Conservation (phyloP, 2,113 vertebrate species). For the Periophthalmus modestus region DNA sequence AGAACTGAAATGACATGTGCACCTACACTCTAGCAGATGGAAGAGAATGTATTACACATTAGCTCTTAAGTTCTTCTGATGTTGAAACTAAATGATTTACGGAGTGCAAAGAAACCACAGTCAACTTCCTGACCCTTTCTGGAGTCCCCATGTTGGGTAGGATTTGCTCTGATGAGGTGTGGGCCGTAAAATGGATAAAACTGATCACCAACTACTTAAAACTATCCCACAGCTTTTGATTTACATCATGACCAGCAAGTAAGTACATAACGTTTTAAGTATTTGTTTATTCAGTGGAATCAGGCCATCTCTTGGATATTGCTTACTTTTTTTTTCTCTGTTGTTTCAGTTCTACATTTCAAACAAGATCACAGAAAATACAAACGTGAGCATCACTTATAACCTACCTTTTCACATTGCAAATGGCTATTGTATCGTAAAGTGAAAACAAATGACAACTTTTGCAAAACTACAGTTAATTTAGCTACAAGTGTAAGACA, state of each 20-base stretch:
- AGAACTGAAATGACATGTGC: not conserved
- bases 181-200: constrained; percentile 37
- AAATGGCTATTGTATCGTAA: not conserved
- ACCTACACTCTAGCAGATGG: not conserved
- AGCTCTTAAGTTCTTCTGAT: constrained; percentile 10
- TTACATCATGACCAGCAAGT: constrained; percentile 11
- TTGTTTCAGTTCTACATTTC: not conserved
- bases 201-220: constrained; percentile 35
- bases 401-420: not conserved
- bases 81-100: constrained; percentile 14
- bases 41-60: constrained; percentile 18
- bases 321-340: not conserved
- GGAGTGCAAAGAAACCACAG: constrained; percentile 4
- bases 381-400: not conserved
- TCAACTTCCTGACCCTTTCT: constrained; percentile 1
- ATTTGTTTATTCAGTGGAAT: not conserved
- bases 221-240: constrained; percentile 36
- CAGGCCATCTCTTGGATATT: not conserved
- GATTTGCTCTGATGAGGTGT: constrained; percentile 41
- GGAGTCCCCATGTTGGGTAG: constrained; percentile 18
- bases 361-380: not conserved
- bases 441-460: not conserved
- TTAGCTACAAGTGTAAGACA: not conserved
- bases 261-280: not conserved
- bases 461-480: not conserved